Evolutionary conservation across 1,140 invertebrate genomes (phyloP), one percentile per base, ranked within the genome.

Genomic region (Carcinoscorpius rotundicauda): DNA sequence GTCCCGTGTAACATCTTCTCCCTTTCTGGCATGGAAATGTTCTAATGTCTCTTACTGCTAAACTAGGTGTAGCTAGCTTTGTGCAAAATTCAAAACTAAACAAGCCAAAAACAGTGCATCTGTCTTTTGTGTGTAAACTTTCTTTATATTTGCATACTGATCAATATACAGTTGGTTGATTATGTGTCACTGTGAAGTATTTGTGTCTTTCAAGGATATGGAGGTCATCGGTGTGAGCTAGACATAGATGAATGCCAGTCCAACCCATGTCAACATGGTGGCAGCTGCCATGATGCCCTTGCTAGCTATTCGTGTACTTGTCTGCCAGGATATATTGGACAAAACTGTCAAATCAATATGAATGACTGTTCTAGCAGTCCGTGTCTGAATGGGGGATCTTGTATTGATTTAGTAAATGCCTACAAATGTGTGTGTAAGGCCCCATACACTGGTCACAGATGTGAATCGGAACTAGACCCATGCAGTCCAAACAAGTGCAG

Each of bases 391-490:
- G 89, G 90, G 10, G 91, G 93, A 5, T 90, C 87, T n/a, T 97
- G 93, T 74, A 89, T 97, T 67, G 93, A 97, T 79, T 81, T 96
- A 49, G 91, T 89, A 59, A 88, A 88, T 69, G 86, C 86, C 73
- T 94, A 93, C 80, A 92, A 93, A 74, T 97, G 93, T 73, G 89
- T 93, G 75, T 96, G 93, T 82, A 58, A 52, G 10, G 50, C 52
- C 51, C 91, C 91, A 1, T 95, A 89, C 75, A 92, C 88, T 0
- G 93, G 92, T 11, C 81, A 83, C 60, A 79, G 92, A 2, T 95
- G 92, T 73, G 88, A 94, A 75, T 87, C 86, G 3, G 86, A 95
- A 78, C 90, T 96, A 75, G 89, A 98, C 76, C 93, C 97, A 75
- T 97, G 93, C 78, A 86, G 87, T 69, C 89, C 86, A 55, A 87